Conservation (phyloP, 2,888 invertebrate genomes). For the Conchocele bisecta region DNA sequence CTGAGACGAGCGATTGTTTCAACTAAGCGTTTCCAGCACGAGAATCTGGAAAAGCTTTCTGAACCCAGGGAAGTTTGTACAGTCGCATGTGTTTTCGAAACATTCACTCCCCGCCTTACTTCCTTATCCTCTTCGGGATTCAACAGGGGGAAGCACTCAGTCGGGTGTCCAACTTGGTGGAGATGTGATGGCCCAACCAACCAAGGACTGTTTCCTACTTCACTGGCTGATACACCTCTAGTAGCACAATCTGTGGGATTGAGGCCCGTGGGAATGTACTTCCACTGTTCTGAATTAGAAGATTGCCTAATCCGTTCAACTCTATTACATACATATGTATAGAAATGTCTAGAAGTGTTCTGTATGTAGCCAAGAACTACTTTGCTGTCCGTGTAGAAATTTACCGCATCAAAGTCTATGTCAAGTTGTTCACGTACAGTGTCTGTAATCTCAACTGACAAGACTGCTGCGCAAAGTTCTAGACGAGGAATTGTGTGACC, state of each 20-base stretch:
- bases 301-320: conserved; percentile 29
- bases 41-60: conserved; percentile 21
- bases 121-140: conserved; percentile 30
- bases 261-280: conserved; percentile 18
- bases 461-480: conserved; percentile 53
- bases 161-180: background rate
- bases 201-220: conserved; percentile 21
- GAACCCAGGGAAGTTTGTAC: background rate
- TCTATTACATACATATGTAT: conserved; percentile 49
- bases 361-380: conserved; percentile 49
- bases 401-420: conserved; percentile 3
- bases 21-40: conserved; percentile 15
- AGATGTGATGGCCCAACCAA: conserved; percentile 27
- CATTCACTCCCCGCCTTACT: conserved; percentile 13
- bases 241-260: conserved; percentile 48
- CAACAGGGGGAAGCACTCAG: background rate
- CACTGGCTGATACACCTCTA: conserved; percentile 4
- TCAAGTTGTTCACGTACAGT: conserved; percentile 21
- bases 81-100: conserved; percentile 12
- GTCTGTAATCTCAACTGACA: conserved; percentile 26
- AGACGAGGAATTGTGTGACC: conserved; percentile 51
- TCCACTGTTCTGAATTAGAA: conserved; percentile 36
- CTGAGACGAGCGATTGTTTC: conserved; percentile 7
- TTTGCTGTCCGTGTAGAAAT: conserved; percentile 47
- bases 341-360: conserved; percentile 43